Evolutionary conservation across 1,140 invertebrate species (phyloP).

Genomic region (Plectus sambesii): DNA sequence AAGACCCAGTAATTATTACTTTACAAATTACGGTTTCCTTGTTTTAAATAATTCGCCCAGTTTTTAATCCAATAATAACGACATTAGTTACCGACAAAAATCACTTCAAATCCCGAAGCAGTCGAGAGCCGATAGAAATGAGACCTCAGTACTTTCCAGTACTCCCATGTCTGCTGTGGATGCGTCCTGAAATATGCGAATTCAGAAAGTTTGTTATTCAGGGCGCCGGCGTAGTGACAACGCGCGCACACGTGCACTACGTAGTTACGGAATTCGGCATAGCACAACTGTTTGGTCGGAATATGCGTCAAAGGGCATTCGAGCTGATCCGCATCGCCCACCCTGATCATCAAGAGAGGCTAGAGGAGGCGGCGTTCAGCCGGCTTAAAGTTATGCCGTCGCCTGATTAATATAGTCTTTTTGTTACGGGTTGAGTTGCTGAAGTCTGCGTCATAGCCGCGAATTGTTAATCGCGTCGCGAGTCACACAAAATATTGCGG

Average conservation of each 20-base stretch:
- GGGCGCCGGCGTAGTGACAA: constrained; percentile 85
- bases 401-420: constrained; percentile 22
- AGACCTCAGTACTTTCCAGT: too few species aligned
- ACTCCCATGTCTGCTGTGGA: too few species aligned
- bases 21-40: too few species aligned
- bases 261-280: constrained; percentile 83
- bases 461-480: too few species aligned
- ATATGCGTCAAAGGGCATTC: constrained; percentile 70
- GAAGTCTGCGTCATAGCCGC: too few species aligned
- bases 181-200: too few species aligned
- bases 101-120: too few species aligned
- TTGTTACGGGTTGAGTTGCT: too few species aligned
- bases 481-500: too few species aligned
- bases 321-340: constrained; percentile 77
- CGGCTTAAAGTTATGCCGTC: constrained; percentile 74
- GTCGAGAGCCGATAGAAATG: background rate
- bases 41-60: constrained; percentile 9
- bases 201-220: constrained; percentile 9
- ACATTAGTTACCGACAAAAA: too few species aligned
- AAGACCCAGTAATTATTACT: too few species aligned
- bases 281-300: constrained; percentile 75
- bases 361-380: constrained; percentile 78
- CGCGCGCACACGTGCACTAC: constrained; percentile 70
- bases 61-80: background rate
- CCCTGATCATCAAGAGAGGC: constrained; percentile 66